These are phyloP conservation scores for Lithophane leautieri DNA, from an alignment of 2,888 invertebrate genomes.

Conservation along the genomic window DNA sequence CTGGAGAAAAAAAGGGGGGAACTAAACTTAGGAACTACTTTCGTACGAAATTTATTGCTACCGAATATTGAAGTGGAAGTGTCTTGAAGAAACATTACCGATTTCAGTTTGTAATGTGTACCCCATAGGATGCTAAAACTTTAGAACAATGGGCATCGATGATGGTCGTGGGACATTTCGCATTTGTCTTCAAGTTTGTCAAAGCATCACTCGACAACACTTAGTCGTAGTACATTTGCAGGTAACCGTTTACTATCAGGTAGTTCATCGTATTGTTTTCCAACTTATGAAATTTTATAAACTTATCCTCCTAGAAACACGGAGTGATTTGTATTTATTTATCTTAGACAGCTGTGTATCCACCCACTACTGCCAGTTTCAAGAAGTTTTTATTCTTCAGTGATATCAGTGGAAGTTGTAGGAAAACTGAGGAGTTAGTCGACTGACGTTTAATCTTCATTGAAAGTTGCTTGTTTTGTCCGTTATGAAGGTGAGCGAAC, in stretches of 20 bases:
- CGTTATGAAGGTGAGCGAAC: constrained; percentile 29
- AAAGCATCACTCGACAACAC: neutral
- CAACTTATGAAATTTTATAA: constrained; percentile 3
- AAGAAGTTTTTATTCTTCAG: constrained; percentile 35
- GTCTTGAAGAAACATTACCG: neutral
- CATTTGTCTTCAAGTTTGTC: neutral
- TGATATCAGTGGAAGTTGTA: constrained; percentile 38
- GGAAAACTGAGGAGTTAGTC: constrained; percentile 33
- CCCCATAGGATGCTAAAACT: neutral
- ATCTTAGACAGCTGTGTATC: neutral
- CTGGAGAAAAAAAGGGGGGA: neutral
- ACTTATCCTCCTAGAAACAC: constrained; percentile 12
- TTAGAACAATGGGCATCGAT: neutral
- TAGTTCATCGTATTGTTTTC: neutral
- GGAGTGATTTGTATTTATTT: constrained; percentile 32
- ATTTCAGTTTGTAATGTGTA: neutral
- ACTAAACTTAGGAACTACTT: neutral
- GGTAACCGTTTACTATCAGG: neutral
- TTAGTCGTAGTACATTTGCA: neutral
- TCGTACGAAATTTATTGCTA: neutral
- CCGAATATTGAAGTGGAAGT: neutral
- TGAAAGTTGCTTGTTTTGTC: constrained; percentile 51
- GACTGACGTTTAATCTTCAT: constrained; percentile 54
- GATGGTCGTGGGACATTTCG: neutral
- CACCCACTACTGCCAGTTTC: constrained; percentile 3